Percentiles rank a stretch among this genome's conserved stretches.
Conservation (phyloP, 2,113 vertebrate species). For the Cololabis saira region DNA sequence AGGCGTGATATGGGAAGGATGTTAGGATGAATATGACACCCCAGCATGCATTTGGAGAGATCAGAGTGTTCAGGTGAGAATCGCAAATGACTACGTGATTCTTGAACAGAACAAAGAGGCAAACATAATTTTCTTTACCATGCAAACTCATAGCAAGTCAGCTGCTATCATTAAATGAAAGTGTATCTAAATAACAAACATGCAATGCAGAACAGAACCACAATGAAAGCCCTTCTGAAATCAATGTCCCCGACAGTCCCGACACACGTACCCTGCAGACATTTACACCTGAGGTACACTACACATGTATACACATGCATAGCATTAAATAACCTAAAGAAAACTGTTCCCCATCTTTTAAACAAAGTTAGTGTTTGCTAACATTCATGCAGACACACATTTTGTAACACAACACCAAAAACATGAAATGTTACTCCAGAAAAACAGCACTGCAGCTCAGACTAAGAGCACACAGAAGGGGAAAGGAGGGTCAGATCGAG, state of each 20-base stretch:
- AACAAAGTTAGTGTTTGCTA: conserved; percentile 44
- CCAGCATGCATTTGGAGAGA: conserved; percentile 74
- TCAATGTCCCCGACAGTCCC: conserved; percentile 46
- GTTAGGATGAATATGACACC: conserved; percentile 64
- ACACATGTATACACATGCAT: conserved; percentile 65
- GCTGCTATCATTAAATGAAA: conserved; percentile 17
- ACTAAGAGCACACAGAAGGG: conserved; percentile 44
- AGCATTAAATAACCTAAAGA: conserved; percentile 33
- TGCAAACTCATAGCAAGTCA: conserved; percentile 27
- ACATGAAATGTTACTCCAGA: conserved; percentile 73
- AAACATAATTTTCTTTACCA: conserved; percentile 13
- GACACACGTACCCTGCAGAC: conserved; percentile 19
- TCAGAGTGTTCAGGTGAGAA: conserved; percentile 30
- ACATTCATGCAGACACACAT: conserved; percentile 67
- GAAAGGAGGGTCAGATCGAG: conserved; percentile 5
- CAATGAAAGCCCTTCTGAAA: conserved; percentile 59
- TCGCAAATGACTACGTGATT: conserved; percentile 34
- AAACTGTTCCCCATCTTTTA: conserved; percentile 29
- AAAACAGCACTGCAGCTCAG: conserved; percentile 80
- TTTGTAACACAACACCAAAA: conserved; percentile 60
- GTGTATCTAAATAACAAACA: conserved; percentile 41
- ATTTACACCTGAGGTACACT: conserved; percentile 17
- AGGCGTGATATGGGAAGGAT: conserved; percentile 67
- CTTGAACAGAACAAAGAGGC: conserved; percentile 23
- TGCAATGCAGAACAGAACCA: conserved; percentile 54